These are phyloP conservation scores for Amblyraja radiata DNA, from an alignment of 2,797 vertebrate species.

Conservation along the genomic window DNA sequence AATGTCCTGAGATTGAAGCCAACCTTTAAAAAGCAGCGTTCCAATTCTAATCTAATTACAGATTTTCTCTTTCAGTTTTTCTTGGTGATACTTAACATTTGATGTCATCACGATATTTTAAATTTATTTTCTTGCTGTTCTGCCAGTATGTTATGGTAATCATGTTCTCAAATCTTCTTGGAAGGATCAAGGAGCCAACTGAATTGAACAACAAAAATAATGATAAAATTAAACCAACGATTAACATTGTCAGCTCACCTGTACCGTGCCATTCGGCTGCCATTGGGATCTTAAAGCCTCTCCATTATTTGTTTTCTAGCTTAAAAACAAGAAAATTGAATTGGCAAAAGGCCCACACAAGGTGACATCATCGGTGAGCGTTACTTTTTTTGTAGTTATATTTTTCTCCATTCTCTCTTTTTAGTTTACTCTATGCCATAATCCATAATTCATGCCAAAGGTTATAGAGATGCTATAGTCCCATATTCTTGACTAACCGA, in stretches of 20 bases:
- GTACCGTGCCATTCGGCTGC: not conserved
- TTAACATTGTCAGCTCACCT: slow-evolving; percentile 33
- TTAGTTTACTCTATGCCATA: slow-evolving; percentile 31
- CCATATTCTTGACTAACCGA: not conserved
- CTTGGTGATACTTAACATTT: not conserved
- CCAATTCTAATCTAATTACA: not conserved
- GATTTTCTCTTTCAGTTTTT: slow-evolving; percentile 9
- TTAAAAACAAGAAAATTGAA: slow-evolving; percentile 37
- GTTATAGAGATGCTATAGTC: not conserved
- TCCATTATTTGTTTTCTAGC: slow-evolving; percentile 36
- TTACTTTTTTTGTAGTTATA: slow-evolving; percentile 29
- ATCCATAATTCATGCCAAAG: not conserved
- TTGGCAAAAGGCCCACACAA: slow-evolving; percentile 31
- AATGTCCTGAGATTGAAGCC: not conserved
- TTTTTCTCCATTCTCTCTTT: slow-evolving; percentile 30
- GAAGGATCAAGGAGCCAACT: not conserved
- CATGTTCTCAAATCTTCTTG: slow-evolving; percentile 12
- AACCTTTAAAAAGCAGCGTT: not conserved
- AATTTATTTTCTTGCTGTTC: not conserved
- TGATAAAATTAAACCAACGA: slow-evolving; percentile 9
- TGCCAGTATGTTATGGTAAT: not conserved
- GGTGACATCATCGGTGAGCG: slow-evolving; percentile 37
- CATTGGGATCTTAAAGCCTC: slow-evolving; percentile 32
- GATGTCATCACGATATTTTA: not conserved
- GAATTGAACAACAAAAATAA: not conserved